Evolutionary conservation across 2,113 vertebrate genomes (phyloP), one percentile per base, ranked within the genome.

Genomic region (Albula glossodonta): DNA sequence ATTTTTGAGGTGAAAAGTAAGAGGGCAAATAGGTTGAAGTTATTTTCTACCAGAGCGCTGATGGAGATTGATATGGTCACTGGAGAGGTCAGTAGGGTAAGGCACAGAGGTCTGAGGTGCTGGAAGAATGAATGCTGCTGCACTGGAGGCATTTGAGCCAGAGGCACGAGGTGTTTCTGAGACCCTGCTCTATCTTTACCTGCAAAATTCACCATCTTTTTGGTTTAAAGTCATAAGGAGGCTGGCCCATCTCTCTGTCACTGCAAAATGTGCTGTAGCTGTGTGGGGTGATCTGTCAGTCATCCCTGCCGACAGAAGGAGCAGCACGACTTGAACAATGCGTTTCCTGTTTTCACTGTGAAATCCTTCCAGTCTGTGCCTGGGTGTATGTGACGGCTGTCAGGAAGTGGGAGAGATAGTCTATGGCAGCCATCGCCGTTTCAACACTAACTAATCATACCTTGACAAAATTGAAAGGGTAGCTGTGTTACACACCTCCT

Each of bases 311-410:
- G 53, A 4, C 77, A 31, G 78, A 31, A 22, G 56, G 31, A 80
- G 12, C 51, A 31, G 77, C 78, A 63, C 13, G 10, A 57, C 84
- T 50, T 50, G 41, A 17, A 80, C 53, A 48, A 48, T 31, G 25
- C 11, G 52, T 12, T 60, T 85, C 84, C 78, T 80, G 80, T 81
- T 53, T 31, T 25, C 9, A 13, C 51, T 53, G 78, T 80, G 53
- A 56, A 80, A 17, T 81, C 49, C 78, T 52, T 78, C 84, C 84
- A 80, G 78, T 53, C 77, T 57, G 52, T 2, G 52, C 84, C 84
- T 80, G 84, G 84, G 78, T 79, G 84, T 85, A 80, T 63, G 22
- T 85, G 84, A 85, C 7, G 56, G 31, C 84, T 50, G 84, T 85
- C 84, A 60, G 78, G 51, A 80, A 74, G 70, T 10, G 70, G n/a